These are phyloP conservation scores for Anneissia japonica DNA, from an alignment of 35 echinoderm and acorn worm species.

Conservation along the genomic window DNA sequence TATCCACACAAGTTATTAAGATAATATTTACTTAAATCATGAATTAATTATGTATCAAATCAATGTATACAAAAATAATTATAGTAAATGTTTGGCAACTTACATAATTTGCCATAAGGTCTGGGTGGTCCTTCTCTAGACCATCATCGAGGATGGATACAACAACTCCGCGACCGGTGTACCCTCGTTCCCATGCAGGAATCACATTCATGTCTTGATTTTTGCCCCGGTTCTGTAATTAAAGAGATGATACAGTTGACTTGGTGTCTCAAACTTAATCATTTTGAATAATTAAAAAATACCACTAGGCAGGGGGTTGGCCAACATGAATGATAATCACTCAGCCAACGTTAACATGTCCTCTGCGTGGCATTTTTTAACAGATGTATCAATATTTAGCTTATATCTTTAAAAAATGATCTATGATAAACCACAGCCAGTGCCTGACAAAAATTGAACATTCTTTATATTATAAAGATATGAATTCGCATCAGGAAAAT, in stretches of 20 bases:
- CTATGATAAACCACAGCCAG: too few relatives aligned
- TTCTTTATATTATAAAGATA: too few relatives aligned
- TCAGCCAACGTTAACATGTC: too few relatives aligned
- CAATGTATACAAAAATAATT: neutral
- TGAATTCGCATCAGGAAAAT: too few relatives aligned
- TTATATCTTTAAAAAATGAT: too few relatives aligned
- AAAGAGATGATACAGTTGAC: slow-evolving; percentile 1
- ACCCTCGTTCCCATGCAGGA: slow-evolving; percentile 84
- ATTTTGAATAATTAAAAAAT: neutral
- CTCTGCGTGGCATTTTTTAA: too few relatives aligned
- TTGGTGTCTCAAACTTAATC: neutral
- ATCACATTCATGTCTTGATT: slow-evolving; percentile 89
- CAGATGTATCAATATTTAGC: too few relatives aligned
- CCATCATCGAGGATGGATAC: slow-evolving; percentile 98
- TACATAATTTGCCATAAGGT: slow-evolving; percentile 88
- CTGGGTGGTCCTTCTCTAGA: slow-evolving; percentile 92
- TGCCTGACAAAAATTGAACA: too few relatives aligned
- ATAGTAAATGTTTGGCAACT: slow-evolving; percentile 27
- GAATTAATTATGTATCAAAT: too few relatives aligned
- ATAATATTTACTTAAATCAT: too few relatives aligned
- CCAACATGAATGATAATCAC: too few relatives aligned
- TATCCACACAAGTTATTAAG: too few relatives aligned
- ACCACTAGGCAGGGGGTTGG: neutral
- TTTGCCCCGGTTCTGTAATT: slow-evolving; percentile 45
- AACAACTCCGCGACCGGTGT: slow-evolving; percentile 75